Evolutionary conservation across 2,888 invertebrate species (phyloP).

Genomic region (Nomada fabriciana): DNA sequence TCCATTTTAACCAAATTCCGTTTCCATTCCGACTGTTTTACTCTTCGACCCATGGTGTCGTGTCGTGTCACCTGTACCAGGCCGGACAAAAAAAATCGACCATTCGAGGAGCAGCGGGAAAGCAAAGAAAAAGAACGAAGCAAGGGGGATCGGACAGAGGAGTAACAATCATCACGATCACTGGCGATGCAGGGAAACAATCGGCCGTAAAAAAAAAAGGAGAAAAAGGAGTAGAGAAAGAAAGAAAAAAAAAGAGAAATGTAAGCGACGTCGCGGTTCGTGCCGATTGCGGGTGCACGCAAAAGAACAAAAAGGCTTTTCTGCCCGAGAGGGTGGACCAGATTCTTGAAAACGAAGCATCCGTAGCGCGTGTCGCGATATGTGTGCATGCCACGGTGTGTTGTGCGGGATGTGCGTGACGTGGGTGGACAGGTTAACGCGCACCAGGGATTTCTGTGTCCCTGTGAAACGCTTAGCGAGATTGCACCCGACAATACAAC

Average conservation of each 20-base stretch:
- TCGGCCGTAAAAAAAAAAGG: constrained; percentile 7
- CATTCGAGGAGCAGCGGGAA: background rate
- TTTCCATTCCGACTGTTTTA: background rate
- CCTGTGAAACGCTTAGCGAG: constrained; percentile 84
- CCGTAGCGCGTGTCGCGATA: constrained; percentile 36
- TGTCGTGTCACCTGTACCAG: constrained; percentile 27
- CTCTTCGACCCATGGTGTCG: background rate
- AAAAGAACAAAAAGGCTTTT: constrained; percentile 62
- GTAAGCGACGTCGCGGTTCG: constrained; percentile 54
- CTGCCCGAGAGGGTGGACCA: constrained; percentile 55
- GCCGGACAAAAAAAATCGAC: background rate
- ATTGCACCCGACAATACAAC: constrained; percentile 84
- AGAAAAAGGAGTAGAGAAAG: background rate
- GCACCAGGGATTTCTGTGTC: constrained; percentile 75
- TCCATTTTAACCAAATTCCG: constrained; percentile 30
- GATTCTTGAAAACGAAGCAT: constrained; percentile 64
- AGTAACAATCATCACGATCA: constrained; percentile 20
- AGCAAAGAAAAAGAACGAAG: background rate
- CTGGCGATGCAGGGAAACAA: constrained; percentile 6
- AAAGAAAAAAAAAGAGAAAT: constrained; percentile 12
- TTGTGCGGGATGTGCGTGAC: constrained; percentile 70
- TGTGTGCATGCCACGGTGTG: constrained; percentile 36
- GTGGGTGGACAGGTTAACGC: constrained; percentile 82
- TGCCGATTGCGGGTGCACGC: constrained; percentile 63
- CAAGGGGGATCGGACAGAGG: background rate